Evolutionary conservation across 2,113 vertebrate genomes (phyloP).

Genomic region (Uria aalge): DNA sequence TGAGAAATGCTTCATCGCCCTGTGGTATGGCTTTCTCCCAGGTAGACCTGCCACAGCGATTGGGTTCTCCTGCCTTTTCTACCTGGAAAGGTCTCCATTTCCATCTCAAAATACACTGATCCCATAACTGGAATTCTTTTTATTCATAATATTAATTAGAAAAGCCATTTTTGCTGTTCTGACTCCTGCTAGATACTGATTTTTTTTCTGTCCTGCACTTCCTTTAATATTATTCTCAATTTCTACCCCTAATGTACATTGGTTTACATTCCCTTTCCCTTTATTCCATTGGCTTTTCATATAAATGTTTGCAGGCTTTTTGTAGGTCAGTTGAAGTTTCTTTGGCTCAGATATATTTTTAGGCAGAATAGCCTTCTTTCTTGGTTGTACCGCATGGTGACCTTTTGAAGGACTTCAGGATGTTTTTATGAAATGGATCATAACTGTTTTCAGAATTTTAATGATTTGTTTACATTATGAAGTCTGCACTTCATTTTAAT

Average conservation of each 20-base stretch:
- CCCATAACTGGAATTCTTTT: not conserved
- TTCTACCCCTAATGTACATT: not conserved
- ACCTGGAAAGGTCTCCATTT: not conserved
- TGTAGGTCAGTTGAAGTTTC: not conserved
- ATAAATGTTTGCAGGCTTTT: not conserved
- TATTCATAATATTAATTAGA: not conserved
- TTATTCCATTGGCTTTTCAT: not conserved
- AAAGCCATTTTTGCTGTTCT: not conserved
- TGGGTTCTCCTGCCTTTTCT: not conserved
- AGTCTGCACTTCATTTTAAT: not conserved
- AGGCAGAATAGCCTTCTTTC: not conserved
- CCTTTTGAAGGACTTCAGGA: not conserved
- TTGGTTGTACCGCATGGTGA: not conserved
- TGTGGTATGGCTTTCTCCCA: not conserved
- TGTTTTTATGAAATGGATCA: not conserved
- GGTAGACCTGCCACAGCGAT: not conserved
- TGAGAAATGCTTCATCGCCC: not conserved
- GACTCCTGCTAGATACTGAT: not conserved
- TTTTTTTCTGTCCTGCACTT: not conserved
- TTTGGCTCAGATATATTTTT: not conserved
- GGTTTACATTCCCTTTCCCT: not conserved
- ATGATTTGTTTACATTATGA: not conserved
- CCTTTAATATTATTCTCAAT: not conserved
- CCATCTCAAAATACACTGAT: not conserved
- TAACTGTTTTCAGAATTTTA: not conserved